Percentiles rank a stretch among this genome's conserved stretches.
Evolutionary conservation across 2,113 vertebrate genomes (phyloP).

Genomic region (Nothobranchius kuhntae): DNA sequence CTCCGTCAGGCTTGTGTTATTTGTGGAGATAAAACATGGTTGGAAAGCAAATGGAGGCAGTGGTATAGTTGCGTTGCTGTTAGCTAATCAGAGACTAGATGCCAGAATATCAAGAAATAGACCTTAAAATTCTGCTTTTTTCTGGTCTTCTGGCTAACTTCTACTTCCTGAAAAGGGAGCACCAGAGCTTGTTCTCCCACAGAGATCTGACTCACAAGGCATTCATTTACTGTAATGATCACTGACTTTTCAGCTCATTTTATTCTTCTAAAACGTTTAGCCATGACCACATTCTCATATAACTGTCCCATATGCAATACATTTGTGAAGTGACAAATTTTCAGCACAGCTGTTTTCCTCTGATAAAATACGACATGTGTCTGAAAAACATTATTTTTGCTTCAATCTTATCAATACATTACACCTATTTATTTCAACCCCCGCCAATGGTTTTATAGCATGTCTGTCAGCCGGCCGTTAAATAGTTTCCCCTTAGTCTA

Average conservation of each 20-base stretch:
- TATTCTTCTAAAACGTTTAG: slow-evolving; percentile 1
- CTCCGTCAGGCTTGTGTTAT: no score
- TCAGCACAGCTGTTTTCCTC: neutral
- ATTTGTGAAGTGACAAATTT: slow-evolving; percentile 1
- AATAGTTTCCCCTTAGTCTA: slow-evolving; percentile 36
- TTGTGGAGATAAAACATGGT: no score
- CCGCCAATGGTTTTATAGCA: slow-evolving; percentile 15
- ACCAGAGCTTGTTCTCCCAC: no score
- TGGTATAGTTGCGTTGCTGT: no score
- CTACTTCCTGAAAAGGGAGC: no score
- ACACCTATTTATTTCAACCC: slow-evolving; percentile 3
- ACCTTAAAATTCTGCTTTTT: no score
- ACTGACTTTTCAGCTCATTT: neutral
- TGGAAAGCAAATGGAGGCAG: no score
- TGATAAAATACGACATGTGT: neutral
- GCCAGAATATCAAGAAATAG: no score
- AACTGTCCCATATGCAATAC: neutral
- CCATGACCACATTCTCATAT: neutral
- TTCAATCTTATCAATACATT: neutral
- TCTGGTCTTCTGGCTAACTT: no score
- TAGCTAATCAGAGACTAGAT: no score
- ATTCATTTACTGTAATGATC: neutral
- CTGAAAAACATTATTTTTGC: slow-evolving; percentile 4
- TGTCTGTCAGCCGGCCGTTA: slow-evolving; percentile 27
- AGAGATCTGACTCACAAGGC: no score